Percentiles rank a stretch among this genome's conserved stretches.
These are phyloP conservation scores for Pterostichus niger DNA, from an alignment of 2,888 invertebrate genomes.

Conservation along the genomic window DNA sequence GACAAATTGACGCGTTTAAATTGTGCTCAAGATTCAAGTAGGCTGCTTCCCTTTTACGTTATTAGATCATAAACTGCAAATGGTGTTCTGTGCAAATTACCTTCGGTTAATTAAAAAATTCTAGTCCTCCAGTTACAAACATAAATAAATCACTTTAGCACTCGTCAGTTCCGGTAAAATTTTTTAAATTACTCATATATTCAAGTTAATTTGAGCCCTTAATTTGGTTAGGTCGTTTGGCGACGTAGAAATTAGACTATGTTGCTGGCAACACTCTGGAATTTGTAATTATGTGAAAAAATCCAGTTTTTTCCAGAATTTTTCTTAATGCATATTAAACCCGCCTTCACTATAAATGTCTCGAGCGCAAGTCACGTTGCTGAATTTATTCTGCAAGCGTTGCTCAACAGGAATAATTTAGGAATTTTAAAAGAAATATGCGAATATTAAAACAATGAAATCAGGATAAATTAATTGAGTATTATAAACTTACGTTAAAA, in stretches of 20 bases:
- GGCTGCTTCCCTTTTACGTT: slow-evolving; percentile 41
- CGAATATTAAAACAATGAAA: slow-evolving; percentile 31
- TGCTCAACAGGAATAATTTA: slow-evolving; percentile 48
- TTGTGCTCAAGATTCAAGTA: slow-evolving; percentile 43
- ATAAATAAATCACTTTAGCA: slow-evolving; percentile 59
- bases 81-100: slow-evolving; percentile 70
- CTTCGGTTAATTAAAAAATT: slow-evolving; percentile 73
- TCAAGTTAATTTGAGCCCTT: slow-evolving; percentile 60
- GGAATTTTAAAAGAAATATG: slow-evolving; percentile 48
- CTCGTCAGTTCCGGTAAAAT: slow-evolving; percentile 53
- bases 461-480: background rate
- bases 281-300: slow-evolving; percentile 62
- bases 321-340: slow-evolving; percentile 59
- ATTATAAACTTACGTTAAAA: background rate
- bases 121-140: slow-evolving; percentile 68
- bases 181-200: slow-evolving; percentile 65
- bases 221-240: slow-evolving; percentile 61
- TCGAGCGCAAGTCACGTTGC: slow-evolving; percentile 17
- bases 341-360: slow-evolving; percentile 54
- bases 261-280: slow-evolving; percentile 58
- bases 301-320: slow-evolving; percentile 46
- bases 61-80: slow-evolving; percentile 55
- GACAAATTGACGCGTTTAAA: slow-evolving; percentile 49
- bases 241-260: slow-evolving; percentile 47
- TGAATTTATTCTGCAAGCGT: slow-evolving; percentile 51